Conservation (phyloP, 2,888 invertebrate species). For the Microctonus aethiopoides region DNA sequence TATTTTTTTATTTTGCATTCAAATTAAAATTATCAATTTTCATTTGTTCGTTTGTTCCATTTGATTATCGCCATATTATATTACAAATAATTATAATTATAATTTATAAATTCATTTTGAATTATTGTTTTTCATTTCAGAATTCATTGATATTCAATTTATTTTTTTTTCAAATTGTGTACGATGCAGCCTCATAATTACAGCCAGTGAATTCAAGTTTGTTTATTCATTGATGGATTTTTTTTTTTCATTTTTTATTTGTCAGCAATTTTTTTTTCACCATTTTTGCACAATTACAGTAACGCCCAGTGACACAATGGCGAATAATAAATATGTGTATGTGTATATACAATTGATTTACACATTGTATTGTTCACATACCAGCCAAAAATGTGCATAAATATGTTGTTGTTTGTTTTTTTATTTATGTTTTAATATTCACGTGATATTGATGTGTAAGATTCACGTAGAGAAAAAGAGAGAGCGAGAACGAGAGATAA, state of each 20-base stretch:
- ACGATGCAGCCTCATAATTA: background rate
- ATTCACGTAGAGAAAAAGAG: slow-evolving; percentile 17
- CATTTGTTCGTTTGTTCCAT: no score
- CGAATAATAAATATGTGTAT: background rate
- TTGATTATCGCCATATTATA: background rate
- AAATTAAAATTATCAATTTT: no score
- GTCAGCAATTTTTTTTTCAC: background rate
- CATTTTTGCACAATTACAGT: background rate
- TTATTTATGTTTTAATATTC: background rate
- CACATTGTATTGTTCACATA: background rate
- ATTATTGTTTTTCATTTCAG: slow-evolving; percentile 16
- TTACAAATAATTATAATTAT: background rate
- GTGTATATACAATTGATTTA: background rate
- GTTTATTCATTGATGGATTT: background rate
- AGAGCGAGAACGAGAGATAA: slow-evolving; percentile 31
- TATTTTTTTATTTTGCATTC: slow-evolving; percentile 14
- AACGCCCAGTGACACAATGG: background rate
- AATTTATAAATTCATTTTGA: background rate
- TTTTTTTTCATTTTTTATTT: background rate
- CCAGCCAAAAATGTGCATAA: background rate
- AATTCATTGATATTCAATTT: slow-evolving; percentile 31
- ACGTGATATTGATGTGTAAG: background rate
- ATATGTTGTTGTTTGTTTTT: background rate
- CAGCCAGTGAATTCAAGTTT: background rate
- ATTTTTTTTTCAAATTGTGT: slow-evolving; percentile 23